phyloP scores from a whole-genome alignment of 2,113 vertebrate species.

The Tonatia bakeri region DNA sequence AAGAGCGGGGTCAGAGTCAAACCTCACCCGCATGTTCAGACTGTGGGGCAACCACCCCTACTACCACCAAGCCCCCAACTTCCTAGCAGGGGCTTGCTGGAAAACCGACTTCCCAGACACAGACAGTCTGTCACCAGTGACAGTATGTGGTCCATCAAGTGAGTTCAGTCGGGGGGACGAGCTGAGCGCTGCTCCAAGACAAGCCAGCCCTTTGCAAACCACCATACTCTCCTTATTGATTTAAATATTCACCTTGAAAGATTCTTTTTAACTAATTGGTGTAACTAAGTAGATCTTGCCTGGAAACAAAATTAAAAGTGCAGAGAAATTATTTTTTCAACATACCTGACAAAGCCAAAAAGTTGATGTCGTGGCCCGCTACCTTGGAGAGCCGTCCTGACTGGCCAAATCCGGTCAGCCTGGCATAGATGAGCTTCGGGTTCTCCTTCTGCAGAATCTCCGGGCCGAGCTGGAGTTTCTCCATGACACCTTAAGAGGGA shows the following conservation, averaged over 20 bases:
- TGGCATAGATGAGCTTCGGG: slow-evolving; percentile 91
- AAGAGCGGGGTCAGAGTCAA: neutral
- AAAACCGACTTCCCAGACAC: neutral
- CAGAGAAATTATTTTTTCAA: neutral
- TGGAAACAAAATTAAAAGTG: neutral
- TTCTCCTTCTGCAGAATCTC: slow-evolving; percentile 86
- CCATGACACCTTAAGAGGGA: slow-evolving; percentile 91
- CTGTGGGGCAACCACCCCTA: neutral
- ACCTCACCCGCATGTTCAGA: neutral
- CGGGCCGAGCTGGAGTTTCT: slow-evolving; percentile 92
- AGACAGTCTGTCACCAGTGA: neutral
- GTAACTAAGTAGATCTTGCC: neutral
- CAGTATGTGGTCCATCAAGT: neutral
- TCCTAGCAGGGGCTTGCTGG: neutral
- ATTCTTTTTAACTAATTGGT: neutral
- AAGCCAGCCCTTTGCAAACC: neutral
- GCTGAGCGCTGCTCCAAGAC: neutral
- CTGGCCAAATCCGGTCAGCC: slow-evolving; percentile 94
- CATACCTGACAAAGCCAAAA: slow-evolving; percentile 92
- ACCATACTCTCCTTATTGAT: neutral
- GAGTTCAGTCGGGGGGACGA: neutral
- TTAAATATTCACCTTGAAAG: neutral
- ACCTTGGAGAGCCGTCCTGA: slow-evolving; percentile 82
- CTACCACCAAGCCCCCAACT: neutral
- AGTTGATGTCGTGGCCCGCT: slow-evolving; percentile 98